phyloP scores from a whole-genome alignment of 2,888 invertebrate genomes.

The Pandemis heparana region DNA sequence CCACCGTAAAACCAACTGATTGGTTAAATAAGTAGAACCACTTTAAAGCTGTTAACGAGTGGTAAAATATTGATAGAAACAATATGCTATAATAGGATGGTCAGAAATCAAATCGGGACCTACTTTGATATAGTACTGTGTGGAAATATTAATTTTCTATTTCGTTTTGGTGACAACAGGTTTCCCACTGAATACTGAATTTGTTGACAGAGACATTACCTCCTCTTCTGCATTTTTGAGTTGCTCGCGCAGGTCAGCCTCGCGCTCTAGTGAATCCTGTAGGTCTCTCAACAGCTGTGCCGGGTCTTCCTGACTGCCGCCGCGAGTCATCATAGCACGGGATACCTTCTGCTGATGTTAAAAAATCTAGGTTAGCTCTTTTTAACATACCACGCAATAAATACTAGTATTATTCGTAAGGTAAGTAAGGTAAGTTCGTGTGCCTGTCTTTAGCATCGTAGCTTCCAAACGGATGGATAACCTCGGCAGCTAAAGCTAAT shows the following conservation, averaged over 20 bases:
- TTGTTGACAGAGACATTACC: constrained; percentile 74
- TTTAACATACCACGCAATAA: no score
- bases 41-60: constrained; percentile 55
- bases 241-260: constrained; percentile 97
- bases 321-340: constrained; percentile 90
- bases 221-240: constrained; percentile 97
- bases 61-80: constrained; percentile 51
- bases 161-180: not conserved
- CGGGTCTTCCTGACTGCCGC: constrained; percentile 93
- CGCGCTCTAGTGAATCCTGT: constrained; percentile 96
- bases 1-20: constrained; percentile 59
- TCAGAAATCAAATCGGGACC: no score
- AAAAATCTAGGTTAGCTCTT: not conserved
- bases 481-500: no score
- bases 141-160: not conserved
- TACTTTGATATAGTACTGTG: not conserved
- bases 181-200: not conserved
- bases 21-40: constrained; percentile 55
- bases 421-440: no score
- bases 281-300: constrained; percentile 93
- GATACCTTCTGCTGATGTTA: constrained; percentile 86
- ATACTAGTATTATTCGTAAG: no score
- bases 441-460: no score
- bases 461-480: no score
- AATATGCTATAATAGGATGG: no score